Evolutionary conservation across 2,113 vertebrate species (phyloP), one percentile per base, ranked within the genome.

Genomic region (Thomomys bottae): DNA sequence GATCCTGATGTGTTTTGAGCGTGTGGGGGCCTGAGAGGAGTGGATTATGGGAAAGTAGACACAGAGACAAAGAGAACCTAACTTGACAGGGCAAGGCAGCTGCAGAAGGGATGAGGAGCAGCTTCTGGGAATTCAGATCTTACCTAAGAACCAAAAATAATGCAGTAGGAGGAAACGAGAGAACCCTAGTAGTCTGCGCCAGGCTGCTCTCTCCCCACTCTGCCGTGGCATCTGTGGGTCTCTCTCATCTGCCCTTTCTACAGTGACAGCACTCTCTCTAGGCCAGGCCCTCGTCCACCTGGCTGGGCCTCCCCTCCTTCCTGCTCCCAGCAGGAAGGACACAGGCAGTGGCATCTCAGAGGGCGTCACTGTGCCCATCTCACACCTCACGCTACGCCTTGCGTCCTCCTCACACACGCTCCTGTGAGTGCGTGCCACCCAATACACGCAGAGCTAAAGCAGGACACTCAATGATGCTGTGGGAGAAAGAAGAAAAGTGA

Each of bases 21-120:
- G 18, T 0, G 0, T 5, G 49, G 2, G 28, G 54, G 34, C 10
- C 0, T 20, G 32, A 38, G 26, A 66, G 10, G 32, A 1, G 8
- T 17, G 42, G 64, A 28, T 2, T 23, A 12, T 1, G 42, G 34
- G 4, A 49, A 79, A n/a, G 14, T n/a, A 34, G 59, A 87, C 64
- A 63, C 11, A 4, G 54, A 67, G 24, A 15, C 1, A 15, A 36
- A 21, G 82, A 49, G n/a, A 59, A 26, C 1, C 3, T n/a, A 38
- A 40, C 10, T 3, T 0, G 28, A 68, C 21, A 23, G 3, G 36
- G 20, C 64, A 67, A 36, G 45, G 4, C 26, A 12, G 14, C 0
- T 7, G 2, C 2, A 42, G 32, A 23, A 54, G 26, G 28, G 24
- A 63, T 18, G 5, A 11, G 28, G 42, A 12, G 11, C n/a, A 79